A percentile compares a stretch with the other conserved stretches of the same genome.
phyloP scores from a whole-genome alignment of 1,140 invertebrate species.

The Euwallacea fornicatus region DNA sequence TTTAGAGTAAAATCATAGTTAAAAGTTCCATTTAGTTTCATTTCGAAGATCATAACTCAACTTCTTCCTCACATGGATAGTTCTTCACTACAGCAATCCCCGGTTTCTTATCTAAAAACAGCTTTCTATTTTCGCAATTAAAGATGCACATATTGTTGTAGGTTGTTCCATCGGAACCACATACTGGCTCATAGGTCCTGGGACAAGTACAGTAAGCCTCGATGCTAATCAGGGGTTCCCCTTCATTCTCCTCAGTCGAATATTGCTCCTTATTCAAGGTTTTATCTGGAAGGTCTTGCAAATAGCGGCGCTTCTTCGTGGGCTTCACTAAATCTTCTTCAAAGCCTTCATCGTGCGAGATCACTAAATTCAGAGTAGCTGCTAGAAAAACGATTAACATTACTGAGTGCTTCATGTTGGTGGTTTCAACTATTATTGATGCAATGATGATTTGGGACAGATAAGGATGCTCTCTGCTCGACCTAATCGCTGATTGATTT shows the following conservation, averaged over 20 bases:
- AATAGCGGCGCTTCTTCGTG: neutral
- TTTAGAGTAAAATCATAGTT: neutral
- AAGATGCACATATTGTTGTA: slow-evolving; percentile 53
- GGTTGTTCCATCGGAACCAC: slow-evolving; percentile 49
- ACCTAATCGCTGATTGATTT: too few relatives aligned
- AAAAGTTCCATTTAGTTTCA: neutral
- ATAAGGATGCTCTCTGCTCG: too few relatives aligned
- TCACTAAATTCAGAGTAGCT: neutral
- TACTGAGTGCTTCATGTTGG: neutral
- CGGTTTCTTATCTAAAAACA: slow-evolving; percentile 2
- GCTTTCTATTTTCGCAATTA: slow-evolving; percentile 43
- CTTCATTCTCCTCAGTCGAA: neutral
- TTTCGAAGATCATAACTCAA: slow-evolving; percentile 7
- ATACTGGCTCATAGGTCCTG: slow-evolving; percentile 52
- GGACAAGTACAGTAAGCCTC: slow-evolving; percentile 48
- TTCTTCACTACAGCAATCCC: slow-evolving; percentile 13
- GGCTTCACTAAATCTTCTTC: neutral
- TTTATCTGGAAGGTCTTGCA: neutral
- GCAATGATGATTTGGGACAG: too few relatives aligned
- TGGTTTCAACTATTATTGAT: too few relatives aligned
- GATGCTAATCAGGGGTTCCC: slow-evolving; percentile 3
- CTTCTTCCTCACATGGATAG: slow-evolving; percentile 29
- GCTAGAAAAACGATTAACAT: neutral
- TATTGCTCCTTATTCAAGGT: neutral
- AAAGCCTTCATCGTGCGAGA: neutral